phyloP scores from a whole-genome alignment of 2,113 vertebrate species.

The Castor canadensis region DNA sequence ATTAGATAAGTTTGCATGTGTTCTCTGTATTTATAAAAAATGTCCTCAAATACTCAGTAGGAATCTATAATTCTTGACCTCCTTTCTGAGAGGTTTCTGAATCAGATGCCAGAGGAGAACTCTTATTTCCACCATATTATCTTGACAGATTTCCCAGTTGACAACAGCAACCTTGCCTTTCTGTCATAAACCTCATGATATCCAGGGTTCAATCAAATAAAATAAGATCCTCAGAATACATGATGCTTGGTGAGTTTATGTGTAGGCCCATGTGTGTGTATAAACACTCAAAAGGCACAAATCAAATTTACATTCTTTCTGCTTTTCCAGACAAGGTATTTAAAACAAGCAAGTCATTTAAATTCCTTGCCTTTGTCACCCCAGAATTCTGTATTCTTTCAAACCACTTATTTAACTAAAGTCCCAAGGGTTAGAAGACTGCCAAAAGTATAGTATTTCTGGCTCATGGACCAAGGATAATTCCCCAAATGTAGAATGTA shows the following conservation, averaged over 20 bases:
- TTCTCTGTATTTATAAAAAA: constrained; percentile 6
- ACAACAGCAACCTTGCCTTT: background rate
- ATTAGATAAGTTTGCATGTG: background rate
- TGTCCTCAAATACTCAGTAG: background rate
- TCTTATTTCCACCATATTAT: background rate
- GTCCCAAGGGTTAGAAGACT: constrained; percentile 41
- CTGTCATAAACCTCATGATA: background rate
- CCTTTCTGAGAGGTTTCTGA: background rate
- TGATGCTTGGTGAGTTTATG: background rate
- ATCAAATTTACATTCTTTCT: constrained; percentile 43
- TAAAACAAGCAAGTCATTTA: constrained; percentile 56
- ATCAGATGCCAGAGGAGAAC: background rate
- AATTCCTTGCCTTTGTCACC: constrained; percentile 56
- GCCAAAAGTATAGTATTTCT: constrained; percentile 64
- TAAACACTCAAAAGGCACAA: constrained; percentile 28
- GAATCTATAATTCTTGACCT: background rate
- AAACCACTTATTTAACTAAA: constrained; percentile 57
- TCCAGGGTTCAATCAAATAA: background rate
- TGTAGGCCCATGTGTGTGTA: background rate
- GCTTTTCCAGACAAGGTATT: background rate
- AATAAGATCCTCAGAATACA: background rate
- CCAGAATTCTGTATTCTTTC: constrained; percentile 47
- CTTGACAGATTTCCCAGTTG: background rate
- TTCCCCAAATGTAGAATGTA: constrained; percentile 45
- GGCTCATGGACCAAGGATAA: constrained; percentile 25